These are phyloP conservation scores for Malurus leucopterus DNA, from an alignment of 2,797 vertebrate species.

Conservation along the genomic window DNA sequence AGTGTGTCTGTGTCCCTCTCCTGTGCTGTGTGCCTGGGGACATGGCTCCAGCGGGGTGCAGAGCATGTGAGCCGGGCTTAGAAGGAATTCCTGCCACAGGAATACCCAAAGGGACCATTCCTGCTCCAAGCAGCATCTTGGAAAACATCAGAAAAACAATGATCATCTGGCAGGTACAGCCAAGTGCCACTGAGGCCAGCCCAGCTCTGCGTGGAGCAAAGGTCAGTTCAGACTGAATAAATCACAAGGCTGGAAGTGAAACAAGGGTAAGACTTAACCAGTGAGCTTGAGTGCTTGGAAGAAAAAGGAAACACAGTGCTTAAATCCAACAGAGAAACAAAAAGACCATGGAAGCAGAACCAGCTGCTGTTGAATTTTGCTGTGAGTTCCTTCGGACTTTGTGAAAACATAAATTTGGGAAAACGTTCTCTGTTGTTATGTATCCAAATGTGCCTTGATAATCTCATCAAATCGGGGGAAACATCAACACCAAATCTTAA, in stretches of 20 bases:
- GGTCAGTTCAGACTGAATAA: background rate
- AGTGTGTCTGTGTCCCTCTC: accelerated
- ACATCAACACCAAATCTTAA: background rate
- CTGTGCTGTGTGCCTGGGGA: accelerated
- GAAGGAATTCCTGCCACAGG: background rate
- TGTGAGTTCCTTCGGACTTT: background rate
- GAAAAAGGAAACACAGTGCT: background rate
- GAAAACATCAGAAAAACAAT: background rate
- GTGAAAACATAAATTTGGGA: background rate
- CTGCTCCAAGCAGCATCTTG: background rate
- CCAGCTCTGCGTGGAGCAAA: background rate
- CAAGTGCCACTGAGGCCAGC: background rate
- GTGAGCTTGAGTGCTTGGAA: accelerated
- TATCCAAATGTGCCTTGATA: background rate
- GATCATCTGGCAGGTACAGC: background rate
- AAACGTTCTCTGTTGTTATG: background rate
- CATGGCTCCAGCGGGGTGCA: background rate
- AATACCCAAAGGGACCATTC: background rate
- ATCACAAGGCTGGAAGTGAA: background rate
- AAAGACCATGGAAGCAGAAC: background rate
- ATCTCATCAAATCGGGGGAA: background rate
- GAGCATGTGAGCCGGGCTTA: accelerated
- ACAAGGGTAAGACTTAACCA: background rate
- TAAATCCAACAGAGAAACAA: background rate
- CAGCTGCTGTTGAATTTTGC: background rate